Percentiles rank a stretch among this genome's conserved stretches.
These are phyloP conservation scores for Eucidaris tribuloides DNA, from an alignment of 35 echinoderm and acorn worm genomes.

Conservation along the genomic window DNA sequence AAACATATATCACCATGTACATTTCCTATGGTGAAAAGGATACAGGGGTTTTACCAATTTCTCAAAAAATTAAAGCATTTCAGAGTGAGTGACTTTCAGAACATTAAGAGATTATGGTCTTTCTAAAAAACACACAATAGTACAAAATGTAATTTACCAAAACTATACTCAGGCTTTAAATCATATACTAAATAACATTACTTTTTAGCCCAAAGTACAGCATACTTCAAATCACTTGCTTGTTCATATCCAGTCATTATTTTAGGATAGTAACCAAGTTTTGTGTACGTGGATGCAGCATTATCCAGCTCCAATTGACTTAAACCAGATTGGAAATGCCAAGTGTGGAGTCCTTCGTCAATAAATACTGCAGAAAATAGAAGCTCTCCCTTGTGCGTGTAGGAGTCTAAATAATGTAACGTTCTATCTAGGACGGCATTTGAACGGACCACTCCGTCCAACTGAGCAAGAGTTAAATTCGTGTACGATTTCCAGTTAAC, in stretches of 20 bases:
- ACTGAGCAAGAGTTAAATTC: conserved; percentile 44
- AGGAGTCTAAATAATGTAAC: conserved; percentile 65
- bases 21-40: too few relatives aligned
- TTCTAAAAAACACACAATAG: too few relatives aligned
- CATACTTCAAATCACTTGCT: conserved; percentile 41
- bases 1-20: too few relatives aligned
- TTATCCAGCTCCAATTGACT: conserved; percentile 17
- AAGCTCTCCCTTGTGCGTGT: conserved; percentile 30
- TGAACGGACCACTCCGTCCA: conserved; percentile 42
- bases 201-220: conserved; percentile 50
- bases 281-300: not conserved
- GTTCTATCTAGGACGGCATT: conserved; percentile 61
- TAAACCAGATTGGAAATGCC: conserved; percentile 57
- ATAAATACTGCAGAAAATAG: conserved; percentile 87
- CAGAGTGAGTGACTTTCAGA: too few relatives aligned
- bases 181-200: too few relatives aligned
- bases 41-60: too few relatives aligned
- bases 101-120: too few relatives aligned
- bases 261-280: conserved; percentile 20
- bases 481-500: conserved; percentile 67
- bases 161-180: too few relatives aligned
- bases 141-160: too few relatives aligned
- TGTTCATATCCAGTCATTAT: conserved; percentile 67
- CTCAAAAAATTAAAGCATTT: too few relatives aligned
- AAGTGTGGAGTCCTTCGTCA: conserved; percentile 12